These are phyloP conservation scores for Helarctos malayanus DNA, from an alignment of 2,797 vertebrate genomes.

Conservation along the genomic window DNA sequence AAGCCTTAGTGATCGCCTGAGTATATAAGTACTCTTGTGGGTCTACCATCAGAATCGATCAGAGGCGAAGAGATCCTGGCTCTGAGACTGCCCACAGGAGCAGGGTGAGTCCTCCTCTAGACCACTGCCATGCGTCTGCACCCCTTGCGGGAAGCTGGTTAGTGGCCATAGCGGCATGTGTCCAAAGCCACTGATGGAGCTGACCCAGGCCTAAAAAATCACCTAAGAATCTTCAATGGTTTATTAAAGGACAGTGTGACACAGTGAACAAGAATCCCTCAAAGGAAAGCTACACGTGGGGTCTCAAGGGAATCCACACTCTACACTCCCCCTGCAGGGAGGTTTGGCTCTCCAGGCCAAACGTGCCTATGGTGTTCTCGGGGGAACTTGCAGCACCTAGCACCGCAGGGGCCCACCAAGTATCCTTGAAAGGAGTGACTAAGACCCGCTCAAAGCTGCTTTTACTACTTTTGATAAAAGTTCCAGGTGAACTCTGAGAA, in stretches of 20 bases:
- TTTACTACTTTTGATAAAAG: background rate
- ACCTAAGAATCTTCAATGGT: background rate
- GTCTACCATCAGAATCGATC: no score
- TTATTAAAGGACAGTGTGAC: background rate
- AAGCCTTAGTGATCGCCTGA: background rate
- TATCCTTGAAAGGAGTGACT: background rate
- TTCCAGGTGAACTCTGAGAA: background rate
- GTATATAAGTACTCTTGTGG: background rate
- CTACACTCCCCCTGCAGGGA: rapidly evolving
- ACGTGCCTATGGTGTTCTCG: background rate
- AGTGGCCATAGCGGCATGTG: background rate
- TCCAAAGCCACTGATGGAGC: background rate
- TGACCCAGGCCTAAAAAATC: background rate
- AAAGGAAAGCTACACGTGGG: background rate
- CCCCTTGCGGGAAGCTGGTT: background rate
- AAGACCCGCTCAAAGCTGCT: background rate
- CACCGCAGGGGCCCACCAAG: no score
- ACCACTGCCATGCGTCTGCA: rapidly evolving
- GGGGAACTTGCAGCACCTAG: background rate
- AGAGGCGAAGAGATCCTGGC: background rate
- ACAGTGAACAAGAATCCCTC: background rate
- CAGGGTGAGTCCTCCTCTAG: background rate
- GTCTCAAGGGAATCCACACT: background rate
- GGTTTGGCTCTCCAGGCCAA: background rate
- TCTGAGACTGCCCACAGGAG: background rate